Base-by-base conservation (phyloP, 2,888 invertebrate species). In the Amphimallon solstitiale region DNA sequence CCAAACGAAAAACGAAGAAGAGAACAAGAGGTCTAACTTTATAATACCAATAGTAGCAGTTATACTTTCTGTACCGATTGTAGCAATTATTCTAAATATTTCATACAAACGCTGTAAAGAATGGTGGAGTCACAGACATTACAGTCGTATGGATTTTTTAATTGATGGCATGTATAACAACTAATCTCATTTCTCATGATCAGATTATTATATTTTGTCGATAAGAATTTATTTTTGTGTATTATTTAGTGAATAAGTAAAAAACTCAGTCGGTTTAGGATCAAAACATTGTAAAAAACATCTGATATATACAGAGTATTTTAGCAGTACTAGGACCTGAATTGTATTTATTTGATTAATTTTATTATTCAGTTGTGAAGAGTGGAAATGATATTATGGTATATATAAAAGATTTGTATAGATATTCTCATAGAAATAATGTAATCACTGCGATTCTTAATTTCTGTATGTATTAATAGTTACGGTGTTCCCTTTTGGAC, bases 141-240 rank as follows among this genome's bases (percentile, higher is more conserved):
- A 94, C 76, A 88, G 92, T 70, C 86, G 93, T 78, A 94, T 94
- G 93, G 94, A 94, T 81, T 94, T 92, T 78, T 85, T 94, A 10
- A 90, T 94, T 63, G 94, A 94, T 81, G 94, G 94, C 74, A 93
- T 94, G 91, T 94, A 94, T 78, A 93, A 93, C 83, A 92, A 92
- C 78, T 92, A 52, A 72, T 66, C 19, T 38, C 5, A 3, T 34
- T 21, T 38, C 45, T 17, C 23, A 21, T 34, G 15, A 3, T 40
- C 19, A 46, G 21, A 21, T 48, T 19, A 29, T 34, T 34, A 17
- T n/a, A 54, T 45, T 61, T 37, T 64, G 34, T 64, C 45, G 17
- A 64, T 64, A 56, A n/a, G 6, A 46, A 34, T 34, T 35, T 56
- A 54, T 64, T 64, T 60, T 34, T 15, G n/a, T n/a, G n/a, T n/a